These are phyloP conservation scores for Lophius piscatorius DNA, from an alignment of 2,113 vertebrate genomes.

Conservation along the genomic window DNA sequence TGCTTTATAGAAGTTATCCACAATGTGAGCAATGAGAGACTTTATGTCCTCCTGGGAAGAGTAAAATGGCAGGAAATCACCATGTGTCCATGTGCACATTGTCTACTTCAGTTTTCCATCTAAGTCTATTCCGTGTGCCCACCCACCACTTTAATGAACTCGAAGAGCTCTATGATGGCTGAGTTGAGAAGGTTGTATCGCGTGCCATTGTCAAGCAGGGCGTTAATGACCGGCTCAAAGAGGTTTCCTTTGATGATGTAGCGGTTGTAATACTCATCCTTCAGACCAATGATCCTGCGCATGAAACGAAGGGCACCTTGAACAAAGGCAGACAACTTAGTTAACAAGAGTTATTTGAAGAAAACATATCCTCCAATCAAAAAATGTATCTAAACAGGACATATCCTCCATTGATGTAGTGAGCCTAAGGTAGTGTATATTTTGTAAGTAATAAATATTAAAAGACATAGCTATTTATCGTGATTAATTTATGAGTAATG, in stretches of 20 bases:
- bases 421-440: no score
- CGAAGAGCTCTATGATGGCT: slow-evolving; percentile 95
- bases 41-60: slow-evolving; percentile 93
- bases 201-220: slow-evolving; percentile 96
- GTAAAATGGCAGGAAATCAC: slow-evolving; percentile 15
- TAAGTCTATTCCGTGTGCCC: neutral
- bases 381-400: no score
- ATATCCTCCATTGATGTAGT: no score
- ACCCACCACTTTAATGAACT: slow-evolving; percentile 98
- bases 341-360: neutral
- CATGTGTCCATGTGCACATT: neutral
- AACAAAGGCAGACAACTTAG: slow-evolving; percentile 27
- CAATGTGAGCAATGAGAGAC: slow-evolving; percentile 96
- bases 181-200: slow-evolving; percentile 98
- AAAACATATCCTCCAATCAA: no score
- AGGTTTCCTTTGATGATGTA: slow-evolving; percentile 98
- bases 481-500: no score
- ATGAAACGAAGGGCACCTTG: slow-evolving; percentile 97
- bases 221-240: slow-evolving; percentile 98
- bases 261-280: slow-evolving; percentile 98
- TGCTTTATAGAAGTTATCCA: slow-evolving; percentile 98
- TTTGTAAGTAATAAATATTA: no score
- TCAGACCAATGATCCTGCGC: slow-evolving; percentile 97
- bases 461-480: no score
- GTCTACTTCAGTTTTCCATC: no score